Evolutionary conservation across 2,113 vertebrate species (phyloP).

Genomic region (Eulemur rufifrons): DNA sequence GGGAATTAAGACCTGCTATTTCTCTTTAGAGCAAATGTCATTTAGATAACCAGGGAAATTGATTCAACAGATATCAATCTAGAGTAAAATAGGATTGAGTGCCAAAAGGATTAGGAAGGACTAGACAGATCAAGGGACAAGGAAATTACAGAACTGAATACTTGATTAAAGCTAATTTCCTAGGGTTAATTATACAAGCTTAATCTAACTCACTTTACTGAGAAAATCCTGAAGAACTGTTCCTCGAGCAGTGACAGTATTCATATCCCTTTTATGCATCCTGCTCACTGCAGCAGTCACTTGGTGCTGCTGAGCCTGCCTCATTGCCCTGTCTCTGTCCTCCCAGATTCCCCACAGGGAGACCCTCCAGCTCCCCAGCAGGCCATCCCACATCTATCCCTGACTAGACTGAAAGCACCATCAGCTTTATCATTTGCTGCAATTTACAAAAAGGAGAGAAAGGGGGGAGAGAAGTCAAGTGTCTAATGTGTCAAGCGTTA

Average conservation of each 20-base stretch:
- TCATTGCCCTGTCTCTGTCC: neutral
- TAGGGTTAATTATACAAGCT: slow-evolving; percentile 53
- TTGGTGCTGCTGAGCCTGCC: neutral
- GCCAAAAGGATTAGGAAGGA: slow-evolving; percentile 48
- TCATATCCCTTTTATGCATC: neutral
- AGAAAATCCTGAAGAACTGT: slow-evolving; percentile 28
- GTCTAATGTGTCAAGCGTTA: neutral
- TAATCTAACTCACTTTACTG: slow-evolving; percentile 46
- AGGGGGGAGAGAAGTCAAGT: neutral
- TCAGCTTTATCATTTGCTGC: neutral
- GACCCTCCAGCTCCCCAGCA: neutral
- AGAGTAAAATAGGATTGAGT: slow-evolving; percentile 53
- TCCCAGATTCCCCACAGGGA: neutral
- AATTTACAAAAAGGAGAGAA: neutral
- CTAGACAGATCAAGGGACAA: slow-evolving; percentile 26
- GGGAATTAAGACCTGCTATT: slow-evolving; percentile 26
- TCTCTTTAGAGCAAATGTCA: slow-evolving; percentile 49
- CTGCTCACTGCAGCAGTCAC: neutral
- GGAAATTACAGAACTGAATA: slow-evolving; percentile 44
- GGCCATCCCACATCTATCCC: too few relatives aligned
- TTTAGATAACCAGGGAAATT: slow-evolving; percentile 32
- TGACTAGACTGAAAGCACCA: neutral
- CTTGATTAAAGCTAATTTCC: slow-evolving; percentile 60
- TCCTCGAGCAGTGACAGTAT: neutral
- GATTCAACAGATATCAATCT: slow-evolving; percentile 63